A percentile compares a stretch with the other conserved stretches of the same genome.
phyloP scores from a whole-genome alignment of 2,888 invertebrate genomes.

The Agonopterix heracliana region DNA sequence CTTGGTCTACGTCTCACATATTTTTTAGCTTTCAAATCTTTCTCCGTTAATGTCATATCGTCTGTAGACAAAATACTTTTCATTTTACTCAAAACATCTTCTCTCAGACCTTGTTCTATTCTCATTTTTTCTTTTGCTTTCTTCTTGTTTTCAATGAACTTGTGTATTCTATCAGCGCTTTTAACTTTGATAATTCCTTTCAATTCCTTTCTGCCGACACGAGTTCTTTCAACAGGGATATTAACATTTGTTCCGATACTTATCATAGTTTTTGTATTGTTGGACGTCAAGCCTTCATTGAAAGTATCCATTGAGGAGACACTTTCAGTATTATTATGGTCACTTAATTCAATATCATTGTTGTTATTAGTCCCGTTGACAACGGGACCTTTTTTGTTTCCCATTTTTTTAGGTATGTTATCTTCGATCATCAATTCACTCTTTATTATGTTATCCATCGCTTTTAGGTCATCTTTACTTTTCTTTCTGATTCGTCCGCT shows the following conservation, averaged over 20 bases:
- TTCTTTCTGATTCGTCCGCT: constrained; percentile 35
- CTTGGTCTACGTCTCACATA: neutral
- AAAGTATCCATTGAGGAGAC: too few relatives aligned
- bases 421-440: constrained; percentile 52
- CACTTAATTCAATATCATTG: constrained; percentile 53
- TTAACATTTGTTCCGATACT: too few relatives aligned
- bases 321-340: constrained; percentile 33
- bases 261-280: too few relatives aligned
- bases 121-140: neutral
- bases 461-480: constrained; percentile 33
- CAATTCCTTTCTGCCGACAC: neutral
- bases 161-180: neutral
- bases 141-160: neutral
- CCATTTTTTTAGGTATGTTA: constrained; percentile 14
- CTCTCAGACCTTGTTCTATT: constrained; percentile 3
- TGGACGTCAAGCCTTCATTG: too few relatives aligned
- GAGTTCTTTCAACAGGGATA: too few relatives aligned
- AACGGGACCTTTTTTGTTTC: constrained; percentile 5
- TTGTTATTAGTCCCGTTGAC: constrained; percentile 49
- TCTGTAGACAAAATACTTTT: constrained; percentile 8
- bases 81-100: constrained; percentile 7
- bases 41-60: neutral
- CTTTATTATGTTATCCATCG: constrained; percentile 50
- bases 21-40: neutral
- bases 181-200: neutral